Conservation (phyloP, 2,113 vertebrate species). For the Oryzias javanicus region DNA sequence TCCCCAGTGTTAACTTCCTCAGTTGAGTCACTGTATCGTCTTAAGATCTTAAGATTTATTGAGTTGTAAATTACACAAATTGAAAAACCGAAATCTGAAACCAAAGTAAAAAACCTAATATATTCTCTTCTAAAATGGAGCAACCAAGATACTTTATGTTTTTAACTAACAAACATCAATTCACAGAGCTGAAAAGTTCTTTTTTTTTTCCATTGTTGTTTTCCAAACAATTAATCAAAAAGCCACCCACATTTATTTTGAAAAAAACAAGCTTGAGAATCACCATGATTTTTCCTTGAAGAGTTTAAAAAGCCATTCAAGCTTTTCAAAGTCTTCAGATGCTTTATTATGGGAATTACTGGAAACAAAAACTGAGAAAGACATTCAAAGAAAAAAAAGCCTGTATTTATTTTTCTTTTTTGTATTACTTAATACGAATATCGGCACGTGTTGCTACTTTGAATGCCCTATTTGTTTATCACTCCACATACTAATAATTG, state of each 20-base stretch:
- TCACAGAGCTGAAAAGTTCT: constrained; percentile 42
- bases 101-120: constrained; percentile 64
- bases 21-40: constrained; percentile 24
- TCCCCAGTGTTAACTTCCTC: constrained; percentile 7
- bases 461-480: constrained; percentile 20
- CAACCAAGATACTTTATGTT: constrained; percentile 39
- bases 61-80: constrained; percentile 43
- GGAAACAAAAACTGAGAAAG: constrained; percentile 24
- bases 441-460: constrained; percentile 23
- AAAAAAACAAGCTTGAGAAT: too few relatives aligned
- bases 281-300: too few relatives aligned
- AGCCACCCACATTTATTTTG: neutral
- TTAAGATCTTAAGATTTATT: constrained; percentile 25
- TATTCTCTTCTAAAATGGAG: constrained; percentile 45
- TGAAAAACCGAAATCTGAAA: constrained; percentile 58
- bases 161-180: constrained; percentile 18
- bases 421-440: constrained; percentile 27
- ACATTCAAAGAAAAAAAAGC: constrained; percentile 14
- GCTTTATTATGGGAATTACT: too few relatives aligned
- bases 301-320: too few relatives aligned
- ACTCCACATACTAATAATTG: constrained; percentile 16
- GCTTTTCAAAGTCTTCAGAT: too few relatives aligned
- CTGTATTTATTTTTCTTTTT: constrained; percentile 29
- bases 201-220: neutral
- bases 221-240: neutral